These are phyloP conservation scores for Chiridota heheva DNA, from an alignment of 35 echinoderm and acorn worm species.

Conservation along the genomic window DNA sequence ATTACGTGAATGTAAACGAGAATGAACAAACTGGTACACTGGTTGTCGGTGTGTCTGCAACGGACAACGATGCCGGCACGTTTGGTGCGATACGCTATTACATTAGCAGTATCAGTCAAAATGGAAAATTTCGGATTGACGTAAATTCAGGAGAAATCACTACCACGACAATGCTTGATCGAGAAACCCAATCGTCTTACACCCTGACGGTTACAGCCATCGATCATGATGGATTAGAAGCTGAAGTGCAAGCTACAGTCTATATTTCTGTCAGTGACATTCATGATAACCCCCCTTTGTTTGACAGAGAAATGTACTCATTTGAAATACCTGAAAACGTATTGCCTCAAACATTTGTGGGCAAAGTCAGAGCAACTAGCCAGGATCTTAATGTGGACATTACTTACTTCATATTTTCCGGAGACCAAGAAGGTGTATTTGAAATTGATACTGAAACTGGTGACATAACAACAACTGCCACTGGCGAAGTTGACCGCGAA, in stretches of 20 bases:
- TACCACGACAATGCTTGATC: slow-evolving; percentile 59
- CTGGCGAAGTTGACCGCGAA: slow-evolving; percentile 67
- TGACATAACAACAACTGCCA: slow-evolving; percentile 40
- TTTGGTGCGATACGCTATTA: slow-evolving; percentile 43
- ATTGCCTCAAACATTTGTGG: slow-evolving; percentile 41
- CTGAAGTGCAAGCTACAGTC: slow-evolving; percentile 32
- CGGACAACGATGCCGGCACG: slow-evolving; percentile 43
- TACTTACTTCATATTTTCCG: slow-evolving; percentile 76
- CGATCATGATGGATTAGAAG: slow-evolving; percentile 53
- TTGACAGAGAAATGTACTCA: slow-evolving; percentile 50
- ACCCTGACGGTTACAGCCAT: slow-evolving; percentile 56
- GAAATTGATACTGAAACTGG: slow-evolving; percentile 65
- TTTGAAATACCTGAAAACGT: slow-evolving; percentile 76
- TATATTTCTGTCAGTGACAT: slow-evolving; percentile 70
- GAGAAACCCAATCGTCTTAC: slow-evolving; percentile 71
- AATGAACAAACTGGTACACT: slow-evolving; percentile 37
- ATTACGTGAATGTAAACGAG: slow-evolving; percentile 48
- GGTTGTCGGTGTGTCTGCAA: slow-evolving; percentile 43
- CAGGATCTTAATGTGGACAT: slow-evolving; percentile 70
- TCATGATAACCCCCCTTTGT: slow-evolving; percentile 82
- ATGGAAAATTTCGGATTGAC: slow-evolving; percentile 44
- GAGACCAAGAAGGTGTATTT: slow-evolving; percentile 79
- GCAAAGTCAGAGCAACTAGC: slow-evolving; percentile 65
- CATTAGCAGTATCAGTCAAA: slow-evolving; percentile 19
- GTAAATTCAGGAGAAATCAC: slow-evolving; percentile 48